A percentile compares a stretch with the other conserved stretches of the same genome.
phyloP scores from a whole-genome alignment of 2,113 vertebrate genomes.

The Calyptomena viridis region DNA sequence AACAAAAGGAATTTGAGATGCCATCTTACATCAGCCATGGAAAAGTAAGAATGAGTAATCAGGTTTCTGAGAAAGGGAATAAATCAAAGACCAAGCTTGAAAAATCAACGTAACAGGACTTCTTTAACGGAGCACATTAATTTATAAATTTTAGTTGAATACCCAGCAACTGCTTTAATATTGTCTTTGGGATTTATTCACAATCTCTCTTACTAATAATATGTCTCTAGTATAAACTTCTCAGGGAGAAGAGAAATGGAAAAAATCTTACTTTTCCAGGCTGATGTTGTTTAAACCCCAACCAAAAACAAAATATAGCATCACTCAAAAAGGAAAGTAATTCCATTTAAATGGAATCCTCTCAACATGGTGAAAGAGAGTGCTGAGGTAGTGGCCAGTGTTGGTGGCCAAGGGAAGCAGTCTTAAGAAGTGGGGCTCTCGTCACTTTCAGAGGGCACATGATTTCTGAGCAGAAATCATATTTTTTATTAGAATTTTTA shows the following conservation, averaged over 20 bases:
- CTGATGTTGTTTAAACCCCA: not conserved
- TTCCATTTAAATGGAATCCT: not conserved
- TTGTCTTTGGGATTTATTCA: not conserved
- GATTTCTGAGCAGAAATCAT: not conserved
- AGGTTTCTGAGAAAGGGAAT: not conserved
- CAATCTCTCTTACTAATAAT: not conserved
- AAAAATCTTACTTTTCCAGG: not conserved
- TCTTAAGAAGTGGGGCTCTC: not conserved
- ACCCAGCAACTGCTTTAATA: not conserved
- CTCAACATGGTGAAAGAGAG: not conserved
- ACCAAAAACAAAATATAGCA: not conserved
- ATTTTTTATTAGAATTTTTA: not conserved
- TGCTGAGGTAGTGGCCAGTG: not conserved
- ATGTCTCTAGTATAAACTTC: not conserved
- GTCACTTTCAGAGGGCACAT: not conserved
- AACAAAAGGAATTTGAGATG: constrained; percentile 17
- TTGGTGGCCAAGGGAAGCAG: not conserved
- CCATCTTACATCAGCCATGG: not conserved
- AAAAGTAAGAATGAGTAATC: constrained; percentile 14
- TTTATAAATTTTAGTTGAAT: not conserved
- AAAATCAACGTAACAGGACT: not conserved
- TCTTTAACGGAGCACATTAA: not conserved
- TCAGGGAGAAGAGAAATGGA: not conserved
- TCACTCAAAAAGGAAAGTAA: not conserved
- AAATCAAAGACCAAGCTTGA: not conserved